Evolutionary conservation across 2,113 vertebrate species (phyloP), one percentile per base, ranked within the genome.

Genomic region (Micromys minutus): DNA sequence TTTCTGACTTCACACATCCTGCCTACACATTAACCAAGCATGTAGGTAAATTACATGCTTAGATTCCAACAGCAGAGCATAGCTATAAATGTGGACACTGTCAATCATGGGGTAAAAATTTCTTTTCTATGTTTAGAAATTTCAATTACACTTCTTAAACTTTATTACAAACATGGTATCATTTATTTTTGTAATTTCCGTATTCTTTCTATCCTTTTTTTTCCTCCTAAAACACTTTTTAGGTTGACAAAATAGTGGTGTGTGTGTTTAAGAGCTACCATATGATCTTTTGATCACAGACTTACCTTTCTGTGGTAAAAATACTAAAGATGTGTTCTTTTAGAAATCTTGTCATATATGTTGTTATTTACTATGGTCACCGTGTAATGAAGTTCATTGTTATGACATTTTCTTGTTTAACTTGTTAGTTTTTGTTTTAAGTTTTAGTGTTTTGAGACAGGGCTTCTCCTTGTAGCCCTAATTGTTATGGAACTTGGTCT

Each of bases 181-280:
- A 45, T 92, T 92, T 84, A 21, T 11, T 71, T 12, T 59, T 19
- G 1, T 29, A 88, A 80, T 59, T 93, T 90, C 31, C 69, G 75
- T 34, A 88, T 47, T 15, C 67, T 79, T 93, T 97, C 45, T 29
- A 84, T 81, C 5, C 90, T 55, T 72, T 85, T 57, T 74, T 63
- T 61, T 47, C 3, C 39, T 63, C 55, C 72, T 52, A 63, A 87
- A 65, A 47, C 47, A 45, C 39, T 21, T 39, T 61, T 87, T 74
- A 45, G 29, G 63, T 17, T 63, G 45, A 59, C 26, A 83, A n/a
- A 63, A 85, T 84, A n/a, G 34, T 36, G 55, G 4, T 65, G 29
- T 7, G 29, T 7, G 45, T 57, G 31, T 52, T 85, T 85, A 26
- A 72, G 10, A 47, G 4, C 6, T 61, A 74, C 29, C 72, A 72